phyloP scores from a whole-genome alignment of 2,888 invertebrate species.

The Dasysyrphus tricinctus region DNA sequence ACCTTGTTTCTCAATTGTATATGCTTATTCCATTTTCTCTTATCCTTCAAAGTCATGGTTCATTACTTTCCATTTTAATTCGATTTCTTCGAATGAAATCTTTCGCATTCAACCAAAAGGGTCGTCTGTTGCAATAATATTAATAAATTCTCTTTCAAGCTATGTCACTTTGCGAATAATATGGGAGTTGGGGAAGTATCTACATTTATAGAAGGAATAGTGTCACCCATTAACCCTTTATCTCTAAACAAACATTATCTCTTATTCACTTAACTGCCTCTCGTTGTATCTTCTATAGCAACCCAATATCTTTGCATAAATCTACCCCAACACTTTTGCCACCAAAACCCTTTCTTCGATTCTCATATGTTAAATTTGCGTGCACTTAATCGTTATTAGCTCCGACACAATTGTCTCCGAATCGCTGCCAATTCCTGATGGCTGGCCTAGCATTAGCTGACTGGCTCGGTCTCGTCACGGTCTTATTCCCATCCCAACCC shows the following conservation, averaged over 20 bases:
- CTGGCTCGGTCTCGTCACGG: background rate
- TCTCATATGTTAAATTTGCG: slow-evolving; percentile 65
- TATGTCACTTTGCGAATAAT: background rate
- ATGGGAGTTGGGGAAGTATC: background rate
- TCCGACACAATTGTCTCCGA: slow-evolving; percentile 69
- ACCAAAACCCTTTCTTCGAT: slow-evolving; percentile 2
- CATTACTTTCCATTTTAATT: slow-evolving; percentile 14
- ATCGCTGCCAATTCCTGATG: slow-evolving; percentile 33
- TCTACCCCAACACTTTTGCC: background rate
- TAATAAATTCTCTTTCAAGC: slow-evolving; percentile 31
- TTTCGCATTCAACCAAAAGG: background rate
- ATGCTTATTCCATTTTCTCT: background rate
- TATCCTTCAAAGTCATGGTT: slow-evolving; percentile 14
- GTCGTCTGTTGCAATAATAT: slow-evolving; percentile 10
- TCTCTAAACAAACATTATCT: slow-evolving; percentile 58
- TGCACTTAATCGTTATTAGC: slow-evolving; percentile 74
- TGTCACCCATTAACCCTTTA: slow-evolving; percentile 62
- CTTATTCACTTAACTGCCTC: slow-evolving; percentile 59
- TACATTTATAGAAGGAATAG: background rate
- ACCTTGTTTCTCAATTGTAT: background rate
- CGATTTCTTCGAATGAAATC: slow-evolving; percentile 5
- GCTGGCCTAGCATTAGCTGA: background rate
- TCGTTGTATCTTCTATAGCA: background rate
- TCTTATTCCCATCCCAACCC: background rate
- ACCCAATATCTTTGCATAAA: slow-evolving; percentile 11